These are phyloP conservation scores for Sylvilagus bachmani DNA, from an alignment of 2,113 vertebrate species.

Conservation along the genomic window DNA sequence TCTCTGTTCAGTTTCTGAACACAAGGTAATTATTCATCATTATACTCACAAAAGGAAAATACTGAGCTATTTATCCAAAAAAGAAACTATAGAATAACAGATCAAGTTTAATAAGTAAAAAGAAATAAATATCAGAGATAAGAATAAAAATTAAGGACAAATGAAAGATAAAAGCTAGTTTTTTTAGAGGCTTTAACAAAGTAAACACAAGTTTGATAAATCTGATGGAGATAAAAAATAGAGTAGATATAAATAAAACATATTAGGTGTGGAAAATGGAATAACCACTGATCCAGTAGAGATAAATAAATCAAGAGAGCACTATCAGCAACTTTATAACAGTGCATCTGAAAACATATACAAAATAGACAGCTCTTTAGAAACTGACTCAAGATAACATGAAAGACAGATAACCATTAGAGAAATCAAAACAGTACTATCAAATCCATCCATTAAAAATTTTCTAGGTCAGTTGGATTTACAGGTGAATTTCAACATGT, in stretches of 20 bases:
- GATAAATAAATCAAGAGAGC: neutral
- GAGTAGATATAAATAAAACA: neutral
- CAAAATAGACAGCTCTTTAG: neutral
- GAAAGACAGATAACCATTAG: neutral
- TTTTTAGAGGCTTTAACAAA: slow-evolving; percentile 38
- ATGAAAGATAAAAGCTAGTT: neutral
- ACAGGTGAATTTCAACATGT: neutral
- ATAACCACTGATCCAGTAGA: neutral
- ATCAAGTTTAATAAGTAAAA: neutral
- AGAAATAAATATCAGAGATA: neutral
- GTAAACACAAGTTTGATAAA: neutral
- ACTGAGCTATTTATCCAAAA: neutral
- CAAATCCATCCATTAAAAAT: neutral
- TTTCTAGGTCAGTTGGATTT: neutral
- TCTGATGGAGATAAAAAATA: slow-evolving; percentile 19
- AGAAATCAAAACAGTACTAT: neutral
- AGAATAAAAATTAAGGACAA: slow-evolving; percentile 13
- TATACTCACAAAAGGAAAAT: neutral
- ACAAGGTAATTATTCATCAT: neutral
- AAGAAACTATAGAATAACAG: neutral
- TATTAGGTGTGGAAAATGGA: neutral
- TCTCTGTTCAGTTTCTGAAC: neutral
- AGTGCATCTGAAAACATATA: neutral
- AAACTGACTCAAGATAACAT: neutral
- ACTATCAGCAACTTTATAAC: neutral